A percentile compares a stretch with the other conserved stretches of the same genome.
Conservation (phyloP, 2,113 vertebrate species). For the Syrmaticus mikado region DNA sequence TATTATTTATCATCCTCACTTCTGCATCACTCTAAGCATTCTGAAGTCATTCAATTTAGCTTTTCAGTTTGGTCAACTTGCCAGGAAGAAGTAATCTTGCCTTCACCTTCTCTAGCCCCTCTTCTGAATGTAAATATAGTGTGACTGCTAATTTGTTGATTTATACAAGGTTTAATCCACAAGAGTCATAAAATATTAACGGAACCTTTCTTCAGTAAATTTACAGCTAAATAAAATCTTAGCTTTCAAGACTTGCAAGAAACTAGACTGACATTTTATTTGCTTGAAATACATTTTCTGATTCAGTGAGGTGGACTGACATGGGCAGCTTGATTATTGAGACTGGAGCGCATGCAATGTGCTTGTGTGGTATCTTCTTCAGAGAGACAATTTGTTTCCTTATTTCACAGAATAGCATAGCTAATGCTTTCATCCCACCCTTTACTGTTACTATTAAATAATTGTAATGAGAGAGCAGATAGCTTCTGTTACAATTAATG, state of each 20-base stretch:
- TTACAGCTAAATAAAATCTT: constrained; percentile 53
- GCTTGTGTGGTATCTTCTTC: not conserved
- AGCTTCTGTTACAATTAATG: not conserved
- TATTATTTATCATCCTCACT: constrained; percentile 57
- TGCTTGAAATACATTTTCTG: constrained; percentile 51
- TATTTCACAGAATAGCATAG: not conserved
- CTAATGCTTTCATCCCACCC: not conserved
- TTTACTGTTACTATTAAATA: not conserved
- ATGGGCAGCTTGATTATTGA: constrained; percentile 23
- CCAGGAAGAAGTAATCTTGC: constrained; percentile 59
- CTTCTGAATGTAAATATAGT: constrained; percentile 27
- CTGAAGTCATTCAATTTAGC: not conserved
- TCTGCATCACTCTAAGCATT: not conserved
- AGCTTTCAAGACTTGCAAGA: constrained; percentile 20
- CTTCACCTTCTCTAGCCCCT: constrained; percentile 53
- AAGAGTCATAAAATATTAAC: constrained; percentile 60
- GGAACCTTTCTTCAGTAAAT: constrained; percentile 43
- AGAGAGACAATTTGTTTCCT: not conserved
- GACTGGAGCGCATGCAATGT: not conserved
- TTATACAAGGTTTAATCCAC: constrained; percentile 61
- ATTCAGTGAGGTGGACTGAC: constrained; percentile 42
- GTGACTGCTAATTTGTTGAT: constrained; percentile 60
- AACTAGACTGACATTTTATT: constrained; percentile 60
- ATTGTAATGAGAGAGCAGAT: not conserved
- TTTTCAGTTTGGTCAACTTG: constrained; percentile 24